These are phyloP conservation scores for Menura novaehollandiae DNA, from an alignment of 2,113 vertebrate species.

Conservation along the genomic window DNA sequence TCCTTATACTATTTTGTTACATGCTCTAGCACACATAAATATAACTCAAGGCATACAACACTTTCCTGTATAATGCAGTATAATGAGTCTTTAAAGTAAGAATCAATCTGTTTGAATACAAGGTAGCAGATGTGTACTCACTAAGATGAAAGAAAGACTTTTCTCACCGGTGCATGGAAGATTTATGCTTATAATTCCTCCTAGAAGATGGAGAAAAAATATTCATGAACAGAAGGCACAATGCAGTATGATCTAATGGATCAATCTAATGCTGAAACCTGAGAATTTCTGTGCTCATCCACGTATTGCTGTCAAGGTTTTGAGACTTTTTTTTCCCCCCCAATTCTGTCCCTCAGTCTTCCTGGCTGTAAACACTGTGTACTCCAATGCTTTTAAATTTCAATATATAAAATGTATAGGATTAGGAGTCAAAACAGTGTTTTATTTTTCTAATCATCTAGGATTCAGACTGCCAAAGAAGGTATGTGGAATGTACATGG, in stretches of 20 bases:
- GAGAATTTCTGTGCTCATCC: not conserved
- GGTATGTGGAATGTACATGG: not conserved
- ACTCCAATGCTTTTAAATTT: not conserved
- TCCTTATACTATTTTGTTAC: not conserved
- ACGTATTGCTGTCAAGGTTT: not conserved
- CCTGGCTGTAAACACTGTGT: not conserved
- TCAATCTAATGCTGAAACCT: not conserved
- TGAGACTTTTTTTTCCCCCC: not conserved
- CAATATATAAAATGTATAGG: not conserved
- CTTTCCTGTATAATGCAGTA: not conserved
- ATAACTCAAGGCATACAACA: not conserved
- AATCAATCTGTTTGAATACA: not conserved
- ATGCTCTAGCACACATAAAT: not conserved
- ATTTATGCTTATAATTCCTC: slow-evolving; percentile 19
- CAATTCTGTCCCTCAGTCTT: not conserved
- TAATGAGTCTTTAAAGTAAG: slow-evolving; percentile 28
- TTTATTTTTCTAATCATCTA: not conserved
- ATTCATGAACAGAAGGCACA: not conserved
- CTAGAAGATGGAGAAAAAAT: not conserved
- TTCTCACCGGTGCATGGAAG: not conserved
- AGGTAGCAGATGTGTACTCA: slow-evolving; percentile 23
- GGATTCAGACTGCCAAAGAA: not conserved
- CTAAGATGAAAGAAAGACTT: slow-evolving; percentile 28
- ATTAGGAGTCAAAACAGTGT: not conserved
- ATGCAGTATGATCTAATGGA: not conserved